phyloP scores from a whole-genome alignment of 2,888 invertebrate genomes.

The Melanchra persicariae region DNA sequence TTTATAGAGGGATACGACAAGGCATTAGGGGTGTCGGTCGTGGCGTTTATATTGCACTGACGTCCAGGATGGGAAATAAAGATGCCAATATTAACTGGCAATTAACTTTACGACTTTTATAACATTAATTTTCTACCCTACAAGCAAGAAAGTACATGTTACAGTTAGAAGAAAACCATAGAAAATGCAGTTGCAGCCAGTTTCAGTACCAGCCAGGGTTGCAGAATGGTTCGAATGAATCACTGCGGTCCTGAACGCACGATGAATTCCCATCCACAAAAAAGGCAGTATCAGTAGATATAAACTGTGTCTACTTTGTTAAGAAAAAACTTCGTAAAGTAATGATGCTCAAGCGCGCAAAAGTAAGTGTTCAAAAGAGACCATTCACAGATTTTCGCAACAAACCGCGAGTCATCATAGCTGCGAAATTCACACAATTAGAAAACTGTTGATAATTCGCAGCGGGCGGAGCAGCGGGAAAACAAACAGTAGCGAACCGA shows the following conservation, averaged over 20 bases:
- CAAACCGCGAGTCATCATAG: conserved; percentile 11
- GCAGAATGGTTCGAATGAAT: too few species aligned
- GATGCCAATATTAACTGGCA: background rate
- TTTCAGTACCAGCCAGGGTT: too few species aligned
- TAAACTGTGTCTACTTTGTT: too few species aligned
- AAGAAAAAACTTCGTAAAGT: background rate
- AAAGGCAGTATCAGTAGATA: too few species aligned
- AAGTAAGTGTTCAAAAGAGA: conserved; percentile 1
- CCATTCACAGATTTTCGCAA: conserved; percentile 30
- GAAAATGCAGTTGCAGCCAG: background rate
- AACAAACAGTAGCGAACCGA: conserved; percentile 56
- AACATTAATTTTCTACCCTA: background rate
- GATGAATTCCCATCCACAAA: too few species aligned
- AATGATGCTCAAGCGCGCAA: background rate
- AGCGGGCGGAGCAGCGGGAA: conserved; percentile 29
- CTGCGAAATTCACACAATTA: conserved; percentile 59
- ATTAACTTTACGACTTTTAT: conserved; percentile 1
- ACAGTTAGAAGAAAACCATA: background rate
- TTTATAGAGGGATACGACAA: conserved; percentile 38
- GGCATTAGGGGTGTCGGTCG: conserved; percentile 22
- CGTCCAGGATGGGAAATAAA: background rate
- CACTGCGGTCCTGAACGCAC: too few species aligned
- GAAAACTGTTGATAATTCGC: conserved; percentile 61
- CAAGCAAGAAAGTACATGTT: background rate
- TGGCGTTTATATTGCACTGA: conserved; percentile 5